Base-by-base conservation (phyloP, 92 coral and sea anemone genomes). In the Zoanthus solanderi region DNA sequence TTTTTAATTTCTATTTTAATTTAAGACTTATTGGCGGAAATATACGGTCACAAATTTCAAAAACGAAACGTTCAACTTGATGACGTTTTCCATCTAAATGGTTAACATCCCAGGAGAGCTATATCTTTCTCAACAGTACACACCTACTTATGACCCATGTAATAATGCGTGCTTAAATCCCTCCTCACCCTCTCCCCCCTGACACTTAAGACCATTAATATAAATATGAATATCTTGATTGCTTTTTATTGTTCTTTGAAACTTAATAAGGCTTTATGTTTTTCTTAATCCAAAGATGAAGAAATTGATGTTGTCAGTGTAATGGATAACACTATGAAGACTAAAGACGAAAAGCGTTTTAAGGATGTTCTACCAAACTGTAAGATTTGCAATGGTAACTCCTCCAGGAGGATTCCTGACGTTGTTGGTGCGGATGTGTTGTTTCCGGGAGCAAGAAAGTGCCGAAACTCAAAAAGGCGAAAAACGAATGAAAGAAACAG, bases 221-320 rank as follows among this genome's bases (percentile, higher is more conserved):
- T 37, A 37, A 37, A 37, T 37, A 4, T 37, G 42, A 37, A 37
- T 37, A 4, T 37, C 42, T 37, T 37, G 42, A 37, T 4, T 37
- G 69, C 23, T 15, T 63, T 0, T 63, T 63, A 7, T 63, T 63
- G 18, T 5, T 66, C 12, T 66, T 18, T 18, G 17, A 32, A 66
- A 66, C 3, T 69, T 29, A 58, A 53, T 45, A 29, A 53, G 6
- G 12, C 1, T 76, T 13, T 73, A 6, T 32, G 15, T 46, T 47
- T 9, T n/a, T 7, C 30, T 71, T 1, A 66, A 65, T 81, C 58
- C 56, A n/a, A 71, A 81, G 98, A 94, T 75, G 98, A 90, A 52
- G 93, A 94, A 84, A 93, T 94, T 48, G 98, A 94, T 75, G 98
- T 94, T 17, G 98, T 94, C 18, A 83, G 91, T 5, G 83, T 92